A percentile compares a stretch with the other conserved stretches of the same genome.
phyloP scores from a whole-genome alignment of 1,140 invertebrate genomes.

The Caenorhabditis inopinata region DNA sequence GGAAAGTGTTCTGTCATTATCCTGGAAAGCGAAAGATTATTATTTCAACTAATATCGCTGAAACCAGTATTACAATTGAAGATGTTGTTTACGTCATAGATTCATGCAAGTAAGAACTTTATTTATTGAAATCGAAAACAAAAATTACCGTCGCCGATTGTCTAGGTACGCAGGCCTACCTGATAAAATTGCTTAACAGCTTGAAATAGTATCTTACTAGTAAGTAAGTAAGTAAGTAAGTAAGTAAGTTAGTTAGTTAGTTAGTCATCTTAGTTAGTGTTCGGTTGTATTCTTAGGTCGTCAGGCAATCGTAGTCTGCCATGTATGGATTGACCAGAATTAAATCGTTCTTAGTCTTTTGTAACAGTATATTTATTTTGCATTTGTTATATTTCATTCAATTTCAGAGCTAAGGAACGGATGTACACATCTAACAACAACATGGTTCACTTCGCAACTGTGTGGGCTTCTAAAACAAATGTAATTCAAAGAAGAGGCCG shows the following conservation, averaged over 20 bases:
- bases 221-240: no score
- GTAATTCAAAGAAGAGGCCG: constrained; percentile 73
- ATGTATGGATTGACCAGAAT: no score
- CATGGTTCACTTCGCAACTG: constrained; percentile 63
- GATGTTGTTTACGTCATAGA: constrained; percentile 89
- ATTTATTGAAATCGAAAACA: neutral
- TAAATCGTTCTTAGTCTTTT: no score
- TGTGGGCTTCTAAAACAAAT: constrained; percentile 73
- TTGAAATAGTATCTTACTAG: no score
- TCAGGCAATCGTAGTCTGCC: no score
- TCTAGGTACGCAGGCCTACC: no score
- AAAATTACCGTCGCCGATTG: neutral
- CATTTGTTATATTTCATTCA: no score
- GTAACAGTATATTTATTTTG: no score
- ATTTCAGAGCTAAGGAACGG: constrained; percentile 56
- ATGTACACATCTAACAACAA: constrained; percentile 61
- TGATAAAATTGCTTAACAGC: no score
- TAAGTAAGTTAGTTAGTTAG: no score
- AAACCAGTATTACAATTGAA: constrained; percentile 87
- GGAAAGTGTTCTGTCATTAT: constrained; percentile 75
- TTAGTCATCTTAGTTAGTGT: no score
- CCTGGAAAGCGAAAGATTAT: constrained; percentile 70
- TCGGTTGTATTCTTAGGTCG: no score
- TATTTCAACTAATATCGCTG: constrained; percentile 87
- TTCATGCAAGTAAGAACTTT: constrained; percentile 73